phyloP scores from a whole-genome alignment of 2,888 invertebrate species.

The Baccha elongata region DNA sequence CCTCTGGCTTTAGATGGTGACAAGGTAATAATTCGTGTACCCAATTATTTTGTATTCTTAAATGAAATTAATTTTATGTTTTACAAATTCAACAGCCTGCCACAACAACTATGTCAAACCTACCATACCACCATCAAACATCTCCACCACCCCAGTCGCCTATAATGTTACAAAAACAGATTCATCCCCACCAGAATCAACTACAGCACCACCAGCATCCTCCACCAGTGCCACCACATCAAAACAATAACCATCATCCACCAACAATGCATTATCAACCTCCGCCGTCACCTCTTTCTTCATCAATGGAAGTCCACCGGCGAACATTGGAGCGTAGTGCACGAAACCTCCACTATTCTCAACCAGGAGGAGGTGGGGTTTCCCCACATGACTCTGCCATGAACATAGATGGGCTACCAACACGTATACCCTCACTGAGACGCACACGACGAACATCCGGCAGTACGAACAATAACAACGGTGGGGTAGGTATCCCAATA shows the following conservation, averaged over 20 bases:
- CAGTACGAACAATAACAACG: conserved; percentile 77
- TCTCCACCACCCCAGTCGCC: conserved; percentile 75
- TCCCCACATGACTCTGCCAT: conserved; percentile 74
- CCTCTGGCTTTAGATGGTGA: conserved; percentile 81
- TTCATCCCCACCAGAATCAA: conserved; percentile 74
- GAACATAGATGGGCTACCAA: conserved; percentile 78
- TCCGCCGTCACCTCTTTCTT: conserved; percentile 76
- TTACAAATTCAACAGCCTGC: conserved; percentile 76
- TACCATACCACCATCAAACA: conserved; percentile 69
- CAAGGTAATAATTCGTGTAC: conserved; percentile 76
- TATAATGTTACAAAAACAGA: conserved; percentile 78
- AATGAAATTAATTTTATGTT: not conserved
- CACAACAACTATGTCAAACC: conserved; percentile 75
- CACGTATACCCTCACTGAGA: conserved; percentile 80
- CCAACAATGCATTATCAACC: conserved; percentile 73
- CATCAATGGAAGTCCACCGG: conserved; percentile 79
- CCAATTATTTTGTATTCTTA: conserved; percentile 8
- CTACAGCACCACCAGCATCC: conserved; percentile 75
- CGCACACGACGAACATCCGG: conserved; percentile 80
- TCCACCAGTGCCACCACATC: conserved; percentile 80
- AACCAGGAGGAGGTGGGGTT: conserved; percentile 51
- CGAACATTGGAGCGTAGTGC: conserved; percentile 80
- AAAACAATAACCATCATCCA: conserved; percentile 75
- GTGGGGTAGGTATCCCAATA: conserved; percentile 79
- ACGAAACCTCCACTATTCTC: conserved; percentile 77